Percentiles rank a stretch among this genome's conserved stretches.
Evolutionary conservation across 2,113 vertebrate genomes (phyloP).

Genomic region (Podarcis raffonei): DNA sequence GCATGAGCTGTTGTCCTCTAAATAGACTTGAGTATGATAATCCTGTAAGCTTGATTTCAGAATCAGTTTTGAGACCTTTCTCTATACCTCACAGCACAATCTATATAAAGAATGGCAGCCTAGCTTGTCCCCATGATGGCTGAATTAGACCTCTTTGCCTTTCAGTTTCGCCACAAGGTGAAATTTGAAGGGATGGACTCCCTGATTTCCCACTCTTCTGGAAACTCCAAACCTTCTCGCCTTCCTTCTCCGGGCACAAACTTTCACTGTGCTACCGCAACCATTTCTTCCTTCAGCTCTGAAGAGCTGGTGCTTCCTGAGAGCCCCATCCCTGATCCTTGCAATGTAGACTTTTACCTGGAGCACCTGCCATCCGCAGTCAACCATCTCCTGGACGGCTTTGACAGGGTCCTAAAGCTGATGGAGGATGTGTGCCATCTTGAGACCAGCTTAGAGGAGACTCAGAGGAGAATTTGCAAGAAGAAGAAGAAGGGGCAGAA

Average conservation of each 20-base stretch:
- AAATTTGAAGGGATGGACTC: constrained; percentile 80
- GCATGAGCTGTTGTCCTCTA: not conserved
- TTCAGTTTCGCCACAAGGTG: constrained; percentile 83
- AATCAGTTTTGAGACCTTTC: not conserved
- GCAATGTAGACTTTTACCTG: constrained; percentile 62
- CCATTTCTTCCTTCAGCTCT: constrained; percentile 63
- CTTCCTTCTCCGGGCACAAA: not conserved
- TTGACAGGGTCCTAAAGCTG: constrained; percentile 76
- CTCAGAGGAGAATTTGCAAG: constrained; percentile 58
- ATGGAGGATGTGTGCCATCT: constrained; percentile 71
- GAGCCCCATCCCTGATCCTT: constrained; percentile 38
- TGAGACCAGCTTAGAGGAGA: constrained; percentile 70
- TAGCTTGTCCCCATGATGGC: not conserved
- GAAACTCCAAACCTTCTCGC: constrained; percentile 65
- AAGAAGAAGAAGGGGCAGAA: constrained; percentile 17
- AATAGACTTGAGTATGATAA: not conserved
- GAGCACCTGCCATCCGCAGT: constrained; percentile 74
- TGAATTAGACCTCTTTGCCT: not conserved
- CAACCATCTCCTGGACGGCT: constrained; percentile 64
- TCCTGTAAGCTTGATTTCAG: not conserved
- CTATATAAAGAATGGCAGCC: not conserved
- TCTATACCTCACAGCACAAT: not conserved
- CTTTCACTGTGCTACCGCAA: constrained; percentile 41
- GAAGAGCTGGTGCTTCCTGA: constrained; percentile 56
- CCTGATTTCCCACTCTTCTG: constrained; percentile 73